Conservation (phyloP, 2,797 vertebrate genomes). For the Poliocrania exsul region DNA sequence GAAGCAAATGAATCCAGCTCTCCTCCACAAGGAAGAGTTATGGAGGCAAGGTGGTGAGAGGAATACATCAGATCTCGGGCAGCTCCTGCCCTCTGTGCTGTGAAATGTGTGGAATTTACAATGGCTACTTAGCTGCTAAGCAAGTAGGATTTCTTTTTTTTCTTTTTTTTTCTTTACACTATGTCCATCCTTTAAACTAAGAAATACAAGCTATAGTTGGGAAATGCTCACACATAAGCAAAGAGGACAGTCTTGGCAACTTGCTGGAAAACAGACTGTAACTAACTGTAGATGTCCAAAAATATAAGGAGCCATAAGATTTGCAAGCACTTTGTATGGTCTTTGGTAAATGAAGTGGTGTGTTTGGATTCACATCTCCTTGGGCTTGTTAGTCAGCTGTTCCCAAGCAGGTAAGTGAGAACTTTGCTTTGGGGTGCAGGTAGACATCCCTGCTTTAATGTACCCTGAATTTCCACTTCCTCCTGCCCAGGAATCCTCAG, state of each 20-base stretch:
- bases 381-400: not conserved
- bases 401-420: not conserved
- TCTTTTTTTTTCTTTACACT: not conserved
- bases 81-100: slow-evolving; percentile 33
- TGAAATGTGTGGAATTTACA: slow-evolving; percentile 59
- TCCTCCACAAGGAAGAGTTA: slow-evolving; percentile 56
- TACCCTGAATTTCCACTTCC: not conserved
- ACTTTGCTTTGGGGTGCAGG: not conserved
- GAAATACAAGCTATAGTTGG: not conserved
- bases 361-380: not conserved
- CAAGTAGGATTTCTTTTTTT: not conserved
- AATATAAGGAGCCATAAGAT: not conserved
- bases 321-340: not conserved
- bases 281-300: not conserved
- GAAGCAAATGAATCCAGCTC: slow-evolving; percentile 58
- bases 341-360: not conserved
- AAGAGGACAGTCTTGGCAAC: not conserved
- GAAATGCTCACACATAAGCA: not conserved
- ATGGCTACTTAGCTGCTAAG: slow-evolving; percentile 28
- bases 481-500: not conserved
- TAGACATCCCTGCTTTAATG: not conserved
- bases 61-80: slow-evolving; percentile 43
- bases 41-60: slow-evolving; percentile 60
- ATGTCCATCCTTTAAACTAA: not conserved
- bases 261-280: not conserved